Evolutionary conservation across 2,888 invertebrate genomes (phyloP).

Genomic region (Nomada fabriciana): DNA sequence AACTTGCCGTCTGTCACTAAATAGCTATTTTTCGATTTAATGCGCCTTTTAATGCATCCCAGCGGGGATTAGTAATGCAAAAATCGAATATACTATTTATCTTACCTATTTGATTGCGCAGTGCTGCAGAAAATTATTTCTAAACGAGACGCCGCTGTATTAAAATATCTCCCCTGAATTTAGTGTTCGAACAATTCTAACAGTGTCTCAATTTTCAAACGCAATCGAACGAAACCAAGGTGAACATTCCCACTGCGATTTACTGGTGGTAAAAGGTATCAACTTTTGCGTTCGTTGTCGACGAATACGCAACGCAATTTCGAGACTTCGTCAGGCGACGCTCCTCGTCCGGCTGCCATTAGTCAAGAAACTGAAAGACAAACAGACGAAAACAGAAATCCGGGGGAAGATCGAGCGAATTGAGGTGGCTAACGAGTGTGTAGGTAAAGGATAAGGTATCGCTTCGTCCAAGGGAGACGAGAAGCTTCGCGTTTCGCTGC

Average conservation of each 20-base stretch:
- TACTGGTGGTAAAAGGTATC: not conserved
- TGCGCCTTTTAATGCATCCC: too few species aligned
- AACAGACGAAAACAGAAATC: conserved; percentile 36
- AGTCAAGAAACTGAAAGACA: conserved; percentile 46
- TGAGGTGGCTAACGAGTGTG: conserved; percentile 42
- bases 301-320: conserved; percentile 18
- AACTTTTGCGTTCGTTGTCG: not conserved
- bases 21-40: too few species aligned
- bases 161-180: too few species aligned
- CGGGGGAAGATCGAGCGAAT: conserved; percentile 30
- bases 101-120: too few species aligned
- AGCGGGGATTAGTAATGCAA: too few species aligned
- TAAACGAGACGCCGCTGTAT: too few species aligned
- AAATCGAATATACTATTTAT: too few species aligned
- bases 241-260: not conserved
- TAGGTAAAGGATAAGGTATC: conserved; percentile 10
- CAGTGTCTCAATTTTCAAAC: too few species aligned
- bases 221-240: not conserved
- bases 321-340: conserved; percentile 33
- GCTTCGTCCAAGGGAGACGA: conserved; percentile 9
- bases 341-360: conserved; percentile 28
- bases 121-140: too few species aligned
- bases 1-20: not conserved
- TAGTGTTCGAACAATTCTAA: too few species aligned
- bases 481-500: conserved; percentile 11